A percentile compares a stretch with the other conserved stretches of the same genome.
phyloP scores from a whole-genome alignment of 1,140 invertebrate genomes.

The Dreissena polymorpha region DNA sequence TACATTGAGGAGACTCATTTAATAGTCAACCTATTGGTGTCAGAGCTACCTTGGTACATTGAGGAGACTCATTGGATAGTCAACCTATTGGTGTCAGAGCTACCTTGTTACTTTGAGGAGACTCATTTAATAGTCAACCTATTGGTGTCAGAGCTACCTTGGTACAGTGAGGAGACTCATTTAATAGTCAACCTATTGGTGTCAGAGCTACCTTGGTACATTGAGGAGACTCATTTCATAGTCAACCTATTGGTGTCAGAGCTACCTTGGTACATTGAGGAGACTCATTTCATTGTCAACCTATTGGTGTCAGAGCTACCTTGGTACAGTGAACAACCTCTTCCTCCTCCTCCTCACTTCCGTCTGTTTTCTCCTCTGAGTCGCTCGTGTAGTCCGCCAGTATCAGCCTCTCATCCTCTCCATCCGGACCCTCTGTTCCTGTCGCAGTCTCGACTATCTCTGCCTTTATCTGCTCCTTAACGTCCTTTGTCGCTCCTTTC shows the following conservation, averaged over 20 bases:
- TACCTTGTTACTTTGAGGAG: slow-evolving; percentile 77
- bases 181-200: background rate
- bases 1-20: slow-evolving; percentile 74
- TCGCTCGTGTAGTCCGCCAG: slow-evolving; percentile 81
- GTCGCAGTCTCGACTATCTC: slow-evolving; percentile 68
- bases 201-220: slow-evolving; percentile 68
- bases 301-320: slow-evolving; percentile 44
- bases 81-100: background rate
- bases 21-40: background rate
- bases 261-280: slow-evolving; percentile 76
- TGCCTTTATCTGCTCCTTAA: slow-evolving; percentile 72
- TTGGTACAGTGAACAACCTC: slow-evolving; percentile 80
- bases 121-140: background rate
- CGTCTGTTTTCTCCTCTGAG: slow-evolving; percentile 73
- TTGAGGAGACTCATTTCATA: slow-evolving; percentile 70
- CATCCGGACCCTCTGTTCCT: slow-evolving; percentile 61
- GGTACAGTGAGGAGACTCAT: slow-evolving; percentile 75
- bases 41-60: slow-evolving; percentile 73
- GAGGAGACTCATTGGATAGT: slow-evolving; percentile 53
- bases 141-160: slow-evolving; percentile 61
- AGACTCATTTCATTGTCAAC: too few relatives aligned
- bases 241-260: background rate
- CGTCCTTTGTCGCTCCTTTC: slow-evolving; percentile 70
- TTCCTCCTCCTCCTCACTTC: slow-evolving; percentile 68
- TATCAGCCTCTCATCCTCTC: slow-evolving; percentile 78